A percentile compares a stretch with the other conserved stretches of the same genome.
These are phyloP conservation scores for Capromys pilorides DNA, from an alignment of 2,797 vertebrate species.

Conservation along the genomic window DNA sequence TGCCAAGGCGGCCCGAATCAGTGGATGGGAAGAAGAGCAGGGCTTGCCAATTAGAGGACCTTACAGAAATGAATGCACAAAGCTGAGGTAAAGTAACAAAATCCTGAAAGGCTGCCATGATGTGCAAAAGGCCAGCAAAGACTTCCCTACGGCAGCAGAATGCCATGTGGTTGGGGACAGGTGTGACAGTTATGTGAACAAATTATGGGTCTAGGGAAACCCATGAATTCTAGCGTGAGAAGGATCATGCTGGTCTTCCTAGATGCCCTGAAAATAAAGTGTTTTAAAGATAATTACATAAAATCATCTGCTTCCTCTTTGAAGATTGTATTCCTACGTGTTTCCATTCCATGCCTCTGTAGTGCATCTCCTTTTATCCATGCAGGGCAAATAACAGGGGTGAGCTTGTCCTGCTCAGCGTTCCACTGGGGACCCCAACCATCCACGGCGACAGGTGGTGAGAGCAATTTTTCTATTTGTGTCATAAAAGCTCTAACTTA, in stretches of 20 bases:
- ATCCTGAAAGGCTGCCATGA: background rate
- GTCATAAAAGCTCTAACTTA: background rate
- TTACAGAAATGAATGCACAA: background rate
- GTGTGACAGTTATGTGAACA: background rate
- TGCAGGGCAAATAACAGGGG: background rate
- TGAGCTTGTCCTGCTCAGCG: background rate
- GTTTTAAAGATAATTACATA: background rate
- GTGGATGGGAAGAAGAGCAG: too few relatives aligned
- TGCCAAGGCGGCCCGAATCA: background rate
- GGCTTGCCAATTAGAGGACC: background rate
- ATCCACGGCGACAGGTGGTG: background rate
- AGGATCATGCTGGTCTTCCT: background rate
- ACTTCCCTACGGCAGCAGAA: rapidly evolving
- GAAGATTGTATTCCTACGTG: background rate
- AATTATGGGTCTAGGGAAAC: background rate
- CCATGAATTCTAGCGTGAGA: background rate
- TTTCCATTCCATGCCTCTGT: background rate
- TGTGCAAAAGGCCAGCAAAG: background rate
- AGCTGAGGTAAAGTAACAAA: background rate
- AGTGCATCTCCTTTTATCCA: background rate
- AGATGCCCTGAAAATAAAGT: background rate
- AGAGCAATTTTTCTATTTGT: background rate
- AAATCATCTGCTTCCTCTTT: background rate
- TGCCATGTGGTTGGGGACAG: rapidly evolving
- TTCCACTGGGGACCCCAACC: background rate